Evolutionary conservation across 2,797 vertebrate species (phyloP), one percentile per base, ranked within the genome.

Genomic region (Pangasius sanitwongsei): DNA sequence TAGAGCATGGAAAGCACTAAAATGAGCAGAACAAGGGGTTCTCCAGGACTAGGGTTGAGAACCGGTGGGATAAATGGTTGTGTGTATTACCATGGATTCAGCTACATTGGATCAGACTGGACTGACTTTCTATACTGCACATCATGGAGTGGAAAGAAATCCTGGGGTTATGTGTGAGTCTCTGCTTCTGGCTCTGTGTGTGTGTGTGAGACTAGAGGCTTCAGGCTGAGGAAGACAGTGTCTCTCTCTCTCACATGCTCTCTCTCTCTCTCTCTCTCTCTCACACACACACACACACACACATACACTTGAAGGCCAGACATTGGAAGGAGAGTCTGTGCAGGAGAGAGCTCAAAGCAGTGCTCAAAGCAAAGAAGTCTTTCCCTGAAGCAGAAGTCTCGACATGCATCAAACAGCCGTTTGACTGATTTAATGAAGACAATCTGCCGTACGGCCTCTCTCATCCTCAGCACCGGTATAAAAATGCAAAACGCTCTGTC

Each of bases 381-480:
- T 83, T 67, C 41, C 82, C 85, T 85, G 88, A 89, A 90, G 87
- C 87, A 88, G 65, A 86, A 78, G 85, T 86, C 77, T 83, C 67
- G 15, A 87, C n/a, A 57, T 57, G 88, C 87, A 89, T 91, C 81
- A 89, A 90, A 92, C 82, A 89, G 74, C 86, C 74, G 57, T 84
- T 88, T 80, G 87, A 69, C 82, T 85, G 83, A 85, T 84, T 85
- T 92, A 90, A 90, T 88, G 81, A 87, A 91, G 88, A 83, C 88
- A 89, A 85, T 86, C 87, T 90, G 89, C 65, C 44, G 8, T 53
- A 84, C 15, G 18, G 70, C 48, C 83, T 87, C 65, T 50, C 75
- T 69, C 72, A 86, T 81, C 44, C 6, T 65, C 31, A 80, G 70
- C 65, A 69, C 72, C 13, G 59, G 37, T 6, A n/a, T 34, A 69